Evolutionary conservation across 64 coral and sea anemone genomes (phyloP), one percentile per base, ranked within the genome.

Genomic region (Stichodactyla mertensii): DNA sequence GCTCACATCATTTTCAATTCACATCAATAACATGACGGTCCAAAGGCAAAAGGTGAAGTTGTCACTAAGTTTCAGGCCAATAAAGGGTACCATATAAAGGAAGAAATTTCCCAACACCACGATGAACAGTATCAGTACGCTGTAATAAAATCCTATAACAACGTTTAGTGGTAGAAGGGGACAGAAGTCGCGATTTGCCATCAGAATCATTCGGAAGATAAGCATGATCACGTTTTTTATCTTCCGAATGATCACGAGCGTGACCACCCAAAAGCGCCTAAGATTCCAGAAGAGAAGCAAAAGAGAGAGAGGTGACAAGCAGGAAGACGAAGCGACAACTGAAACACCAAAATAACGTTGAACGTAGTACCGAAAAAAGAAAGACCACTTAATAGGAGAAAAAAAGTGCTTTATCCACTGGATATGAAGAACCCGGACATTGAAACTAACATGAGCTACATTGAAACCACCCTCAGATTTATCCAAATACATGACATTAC

Each of bases 1-100:
- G n/a, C n/a, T n/a, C n/a, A n/a, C n/a, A n/a, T n/a, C n/a, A 85
- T 78, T 62, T 88, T 88, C 61, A 45, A 2, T 45, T 45, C 36
- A 45, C 36, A 45, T 45, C 36, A 45, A 45, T 45, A 45, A 45
- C 36, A 0, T 92, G 52, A 0, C 91, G 10, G 3, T 88, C 16
- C 0, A 88, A 54, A 1, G 24, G 28, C 0, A 59, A 4, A 45
- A 45, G 36, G 4, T 59, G 57, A 16, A 59, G 10, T 6, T 59
- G 57, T 2, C 15, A 4, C 57, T 4, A 59, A 0, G 57, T 59
- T 4, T 59, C 57, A 12, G 9, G 10, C 57, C 57, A 59, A 4
- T 59, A 59, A 10, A 59, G 15, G 2, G 57, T 2, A 12, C 57
- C 57, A 59, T 12, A 59, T 1, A 59, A 12, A 4, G 9, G 9